phyloP scores from a whole-genome alignment of 2,888 invertebrate genomes.

The Hermodice carunculata region DNA sequence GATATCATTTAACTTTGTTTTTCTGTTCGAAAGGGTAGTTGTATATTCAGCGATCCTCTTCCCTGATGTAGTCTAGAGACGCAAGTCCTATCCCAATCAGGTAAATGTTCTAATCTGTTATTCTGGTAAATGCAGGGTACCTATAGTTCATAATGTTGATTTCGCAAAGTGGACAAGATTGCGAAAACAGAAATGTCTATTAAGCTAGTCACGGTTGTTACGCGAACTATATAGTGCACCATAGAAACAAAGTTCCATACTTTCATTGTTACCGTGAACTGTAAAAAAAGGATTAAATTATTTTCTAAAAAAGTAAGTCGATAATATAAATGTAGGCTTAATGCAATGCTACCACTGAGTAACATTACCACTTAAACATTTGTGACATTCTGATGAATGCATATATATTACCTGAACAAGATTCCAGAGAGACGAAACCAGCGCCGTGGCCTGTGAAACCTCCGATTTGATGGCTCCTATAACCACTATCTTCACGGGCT shows the following conservation, averaged over 20 bases:
- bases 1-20: no score
- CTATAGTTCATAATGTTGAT: not conserved
- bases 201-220: no score
- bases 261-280: not conserved
- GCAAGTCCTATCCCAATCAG: no score
- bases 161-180: not conserved
- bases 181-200: no score
- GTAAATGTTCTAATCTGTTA: not conserved
- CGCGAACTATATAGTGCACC: not conserved
- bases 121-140: not conserved
- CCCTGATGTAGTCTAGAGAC: no score
- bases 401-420: constrained; percentile 38
- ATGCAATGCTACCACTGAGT: no score
- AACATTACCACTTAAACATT: no score
- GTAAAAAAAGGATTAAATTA: not conserved
- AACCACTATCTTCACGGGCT: constrained; percentile 6
- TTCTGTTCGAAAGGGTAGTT: no score
- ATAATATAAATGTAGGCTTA: not conserved
- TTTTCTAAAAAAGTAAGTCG: not conserved
- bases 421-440: constrained; percentile 44
- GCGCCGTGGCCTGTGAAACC: constrained; percentile 40
- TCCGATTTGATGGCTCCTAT: constrained; percentile 40
- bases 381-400: not conserved
- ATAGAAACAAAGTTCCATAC: not conserved
- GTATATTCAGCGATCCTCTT: no score